Percentiles rank a stretch among this genome's conserved stretches.
phyloP scores from a whole-genome alignment of 35 echinoderm and acorn worm species.

The Diadema setosum region DNA sequence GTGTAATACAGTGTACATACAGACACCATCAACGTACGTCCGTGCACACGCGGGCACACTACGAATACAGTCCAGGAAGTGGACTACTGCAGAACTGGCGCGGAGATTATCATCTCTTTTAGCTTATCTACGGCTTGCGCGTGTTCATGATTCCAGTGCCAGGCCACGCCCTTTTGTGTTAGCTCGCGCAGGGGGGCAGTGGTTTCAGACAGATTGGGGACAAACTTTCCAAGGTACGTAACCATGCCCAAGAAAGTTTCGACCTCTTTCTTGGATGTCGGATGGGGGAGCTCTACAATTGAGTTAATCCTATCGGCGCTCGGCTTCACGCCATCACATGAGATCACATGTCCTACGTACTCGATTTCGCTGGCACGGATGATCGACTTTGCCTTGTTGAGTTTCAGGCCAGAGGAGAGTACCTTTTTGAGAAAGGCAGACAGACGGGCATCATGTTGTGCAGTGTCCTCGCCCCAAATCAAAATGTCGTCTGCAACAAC shows the following conservation, averaged over 20 bases:
- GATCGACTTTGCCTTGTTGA: constrained; percentile 49
- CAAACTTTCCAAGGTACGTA: constrained; percentile 67
- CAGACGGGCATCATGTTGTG: neutral
- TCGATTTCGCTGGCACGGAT: constrained; percentile 42
- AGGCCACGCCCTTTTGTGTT: constrained; percentile 18
- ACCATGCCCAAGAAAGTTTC: constrained; percentile 47
- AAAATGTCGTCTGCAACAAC: constrained; percentile 32
- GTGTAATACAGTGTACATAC: too few relatives aligned
- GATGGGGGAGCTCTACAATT: constrained; percentile 49
- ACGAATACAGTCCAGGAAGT: too few relatives aligned
- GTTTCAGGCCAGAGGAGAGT: constrained; percentile 12
- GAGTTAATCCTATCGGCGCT: constrained; percentile 45
- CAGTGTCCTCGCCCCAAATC: neutral
- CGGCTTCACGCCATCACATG: constrained; percentile 40
- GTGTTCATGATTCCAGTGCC: constrained; percentile 35
- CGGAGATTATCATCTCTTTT: neutral
- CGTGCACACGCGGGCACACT: too few relatives aligned
- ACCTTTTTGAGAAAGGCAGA: neutral
- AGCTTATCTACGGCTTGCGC: constrained; percentile 17
- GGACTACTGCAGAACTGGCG: too few relatives aligned
- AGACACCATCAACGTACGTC: too few relatives aligned
- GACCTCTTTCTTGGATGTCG: neutral
- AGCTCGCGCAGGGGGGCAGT: constrained; percentile 45
- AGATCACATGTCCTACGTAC: constrained; percentile 65
- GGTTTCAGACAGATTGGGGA: constrained; percentile 36